These are phyloP conservation scores for Horisme vitalbata DNA, from an alignment of 2,888 invertebrate species.

Conservation along the genomic window DNA sequence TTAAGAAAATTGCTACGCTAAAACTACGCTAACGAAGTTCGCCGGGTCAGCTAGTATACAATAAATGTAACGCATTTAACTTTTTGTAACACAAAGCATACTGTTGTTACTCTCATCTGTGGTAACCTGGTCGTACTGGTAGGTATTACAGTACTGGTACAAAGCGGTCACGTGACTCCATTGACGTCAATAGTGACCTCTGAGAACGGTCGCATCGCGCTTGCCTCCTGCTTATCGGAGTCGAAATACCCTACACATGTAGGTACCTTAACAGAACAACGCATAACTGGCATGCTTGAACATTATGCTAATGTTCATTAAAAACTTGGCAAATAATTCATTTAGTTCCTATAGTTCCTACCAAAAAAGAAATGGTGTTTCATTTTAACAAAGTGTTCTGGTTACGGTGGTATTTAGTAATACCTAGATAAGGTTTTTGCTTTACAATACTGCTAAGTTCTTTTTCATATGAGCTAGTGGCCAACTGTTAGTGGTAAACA, in stretches of 20 bases:
- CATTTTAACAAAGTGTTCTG: too few species aligned
- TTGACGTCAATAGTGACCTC: slow-evolving; percentile 90
- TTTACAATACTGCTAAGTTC: too few species aligned
- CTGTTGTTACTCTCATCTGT: slow-evolving; percentile 34
- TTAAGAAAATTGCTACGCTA: too few species aligned
- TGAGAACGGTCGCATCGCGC: slow-evolving; percentile 68
- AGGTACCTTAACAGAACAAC: slow-evolving; percentile 31
- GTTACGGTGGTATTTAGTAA: too few species aligned
- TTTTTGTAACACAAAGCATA: slow-evolving; percentile 12
- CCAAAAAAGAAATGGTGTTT: too few species aligned
- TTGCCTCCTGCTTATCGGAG: slow-evolving; percentile 74
- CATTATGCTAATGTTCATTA: slow-evolving; percentile 5
- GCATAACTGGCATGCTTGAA: slow-evolving; percentile 25
- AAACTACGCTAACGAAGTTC: too few species aligned
- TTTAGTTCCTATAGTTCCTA: too few species aligned
- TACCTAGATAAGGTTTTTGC: too few species aligned
- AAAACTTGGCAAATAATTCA: slow-evolving; percentile 4
- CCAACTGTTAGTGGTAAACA: too few species aligned
- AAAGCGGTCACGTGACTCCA: slow-evolving; percentile 83
- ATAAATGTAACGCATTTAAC: slow-evolving; percentile 1
- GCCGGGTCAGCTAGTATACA: too few species aligned
- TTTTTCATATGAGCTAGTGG: too few species aligned
- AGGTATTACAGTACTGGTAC: slow-evolving; percentile 45
- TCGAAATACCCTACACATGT: slow-evolving; percentile 66
- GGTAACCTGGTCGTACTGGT: slow-evolving; percentile 38